Conservation (phyloP, 2,113 vertebrate genomes). For the Melanostigma gelatinosum region DNA sequence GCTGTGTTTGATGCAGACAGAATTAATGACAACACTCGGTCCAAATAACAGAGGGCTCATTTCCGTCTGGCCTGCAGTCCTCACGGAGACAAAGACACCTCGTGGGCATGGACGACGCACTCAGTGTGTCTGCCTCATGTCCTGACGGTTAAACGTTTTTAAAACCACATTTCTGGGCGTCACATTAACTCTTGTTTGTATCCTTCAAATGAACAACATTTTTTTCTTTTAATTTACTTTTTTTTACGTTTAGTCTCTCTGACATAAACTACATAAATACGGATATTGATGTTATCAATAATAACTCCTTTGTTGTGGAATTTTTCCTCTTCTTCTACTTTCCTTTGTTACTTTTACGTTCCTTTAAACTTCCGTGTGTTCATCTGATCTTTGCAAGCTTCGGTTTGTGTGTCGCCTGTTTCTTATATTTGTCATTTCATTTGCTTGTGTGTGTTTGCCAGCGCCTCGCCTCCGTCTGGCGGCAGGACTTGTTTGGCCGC, state of each 20-base stretch:
- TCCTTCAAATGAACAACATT: background rate
- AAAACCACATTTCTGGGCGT: background rate
- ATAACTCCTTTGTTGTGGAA: background rate
- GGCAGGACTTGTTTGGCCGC: constrained; percentile 6
- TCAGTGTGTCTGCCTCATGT: constrained; percentile 19
- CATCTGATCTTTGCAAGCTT: background rate
- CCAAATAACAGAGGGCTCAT: constrained; percentile 80
- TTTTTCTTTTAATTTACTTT: background rate
- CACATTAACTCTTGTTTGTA: background rate
- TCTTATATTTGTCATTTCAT: background rate
- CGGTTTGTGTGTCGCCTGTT: background rate
- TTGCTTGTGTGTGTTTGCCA: background rate
- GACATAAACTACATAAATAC: background rate
- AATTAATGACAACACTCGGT: constrained; percentile 84
- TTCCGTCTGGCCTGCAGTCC: constrained; percentile 73
- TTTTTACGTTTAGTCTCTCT: background rate
- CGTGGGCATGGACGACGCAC: constrained; percentile 40
- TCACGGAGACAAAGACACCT: constrained; percentile 58
- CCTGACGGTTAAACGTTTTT: background rate
- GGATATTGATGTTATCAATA: background rate
- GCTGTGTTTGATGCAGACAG: constrained; percentile 80
- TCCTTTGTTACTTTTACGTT: background rate
- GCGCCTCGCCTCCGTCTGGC: background rate
- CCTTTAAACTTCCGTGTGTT: background rate
- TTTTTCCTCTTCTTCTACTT: background rate